A percentile compares a stretch with the other conserved stretches of the same genome.
Conservation (phyloP, 1,140 invertebrate species). For the Drosophila pseudoananassae region DNA sequence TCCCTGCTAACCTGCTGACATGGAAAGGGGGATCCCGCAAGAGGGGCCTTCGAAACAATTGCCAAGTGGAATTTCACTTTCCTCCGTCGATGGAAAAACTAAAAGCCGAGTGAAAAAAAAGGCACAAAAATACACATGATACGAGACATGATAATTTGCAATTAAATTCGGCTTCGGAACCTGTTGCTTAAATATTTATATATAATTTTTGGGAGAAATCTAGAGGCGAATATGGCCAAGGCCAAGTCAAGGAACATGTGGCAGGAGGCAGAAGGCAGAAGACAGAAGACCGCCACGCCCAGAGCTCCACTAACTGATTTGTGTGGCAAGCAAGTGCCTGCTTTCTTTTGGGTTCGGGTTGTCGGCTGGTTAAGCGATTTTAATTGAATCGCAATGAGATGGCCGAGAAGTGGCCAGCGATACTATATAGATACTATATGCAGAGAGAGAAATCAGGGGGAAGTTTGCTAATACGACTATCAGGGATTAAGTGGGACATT, state of each 20-base stretch:
- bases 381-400: slow-evolving; percentile 73
- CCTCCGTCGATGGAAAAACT: slow-evolving; percentile 65
- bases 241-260: slow-evolving; percentile 43
- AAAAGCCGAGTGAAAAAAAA: slow-evolving; percentile 15
- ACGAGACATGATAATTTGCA: slow-evolving; percentile 67
- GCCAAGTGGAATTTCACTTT: slow-evolving; percentile 69
- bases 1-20: slow-evolving; percentile 79
- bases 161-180: slow-evolving; percentile 63
- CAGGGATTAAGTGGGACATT: too few relatives aligned
- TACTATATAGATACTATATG: slow-evolving; percentile 7
- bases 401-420: neutral
- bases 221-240: slow-evolving; percentile 40
- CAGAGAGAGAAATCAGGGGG: neutral
- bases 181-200: slow-evolving; percentile 55
- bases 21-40: slow-evolving; percentile 35
- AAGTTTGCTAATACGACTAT: too few relatives aligned
- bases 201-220: slow-evolving; percentile 67
- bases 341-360: slow-evolving; percentile 52
- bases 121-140: slow-evolving; percentile 49
- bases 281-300: slow-evolving; percentile 12
- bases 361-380: slow-evolving; percentile 58
- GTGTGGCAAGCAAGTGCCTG: slow-evolving; percentile 29
- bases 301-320: slow-evolving; percentile 45
- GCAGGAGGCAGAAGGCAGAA: neutral
- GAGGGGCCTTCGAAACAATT: slow-evolving; percentile 36